Percentiles rank a stretch among this genome's conserved stretches.
These are phyloP conservation scores for Argyrosomus japonicus DNA, from an alignment of 2,113 vertebrate genomes.

Conservation along the genomic window DNA sequence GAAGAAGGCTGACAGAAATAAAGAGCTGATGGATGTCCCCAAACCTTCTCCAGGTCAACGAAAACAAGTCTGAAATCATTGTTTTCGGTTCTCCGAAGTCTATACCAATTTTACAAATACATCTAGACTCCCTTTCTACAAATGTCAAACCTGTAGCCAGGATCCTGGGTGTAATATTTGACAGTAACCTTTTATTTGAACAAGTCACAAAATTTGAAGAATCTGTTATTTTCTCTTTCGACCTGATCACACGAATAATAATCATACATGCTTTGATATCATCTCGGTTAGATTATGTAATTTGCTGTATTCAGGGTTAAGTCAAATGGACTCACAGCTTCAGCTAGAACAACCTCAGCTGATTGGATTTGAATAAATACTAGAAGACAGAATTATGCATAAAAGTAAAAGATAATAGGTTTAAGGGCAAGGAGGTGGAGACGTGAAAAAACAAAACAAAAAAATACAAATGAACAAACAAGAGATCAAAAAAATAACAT, in stretches of 20 bases:
- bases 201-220: not conserved
- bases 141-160: not conserved
- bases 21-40: not conserved
- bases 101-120: not conserved
- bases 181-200: not conserved
- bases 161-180: not conserved
- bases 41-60: not conserved
- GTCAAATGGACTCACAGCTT: not conserved
- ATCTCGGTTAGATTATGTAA: not conserved
- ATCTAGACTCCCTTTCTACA: not conserved
- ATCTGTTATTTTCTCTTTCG: not conserved
- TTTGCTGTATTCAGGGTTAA: not conserved
- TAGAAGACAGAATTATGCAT: not conserved
- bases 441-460: not conserved
- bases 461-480: not conserved
- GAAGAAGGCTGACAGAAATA: not conserved
- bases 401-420: too few species aligned
- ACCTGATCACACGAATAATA: not conserved
- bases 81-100: not conserved
- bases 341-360: not conserved
- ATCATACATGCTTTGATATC: not conserved
- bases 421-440: not conserved
- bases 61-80: not conserved
- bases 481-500: not conserved
- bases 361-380: not conserved